A percentile compares a stretch with the other conserved stretches of the same genome.
These are phyloP conservation scores for Popillia japonica DNA, from an alignment of 1,140 invertebrate genomes.

Conservation along the genomic window DNA sequence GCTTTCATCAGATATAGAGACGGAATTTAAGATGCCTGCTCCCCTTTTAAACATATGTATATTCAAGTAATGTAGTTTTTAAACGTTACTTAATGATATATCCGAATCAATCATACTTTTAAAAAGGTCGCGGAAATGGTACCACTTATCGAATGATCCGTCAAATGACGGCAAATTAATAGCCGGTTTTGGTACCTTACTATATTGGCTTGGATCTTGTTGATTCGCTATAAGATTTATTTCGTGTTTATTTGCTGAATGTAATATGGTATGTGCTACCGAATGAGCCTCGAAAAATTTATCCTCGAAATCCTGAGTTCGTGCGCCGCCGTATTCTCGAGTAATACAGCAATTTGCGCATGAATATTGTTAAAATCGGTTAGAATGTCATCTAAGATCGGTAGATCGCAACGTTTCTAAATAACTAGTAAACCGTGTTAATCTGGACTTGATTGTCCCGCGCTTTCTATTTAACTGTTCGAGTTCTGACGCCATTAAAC, in stretches of 20 bases:
- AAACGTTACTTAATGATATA: background rate
- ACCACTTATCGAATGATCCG: constrained; percentile 9
- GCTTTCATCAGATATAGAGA: background rate
- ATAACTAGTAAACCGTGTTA: background rate
- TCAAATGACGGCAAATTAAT: background rate
- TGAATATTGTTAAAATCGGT: background rate
- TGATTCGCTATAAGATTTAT: no score
- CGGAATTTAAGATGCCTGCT: background rate
- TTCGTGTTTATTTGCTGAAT: no score
- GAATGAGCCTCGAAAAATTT: no score
- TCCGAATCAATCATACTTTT: background rate
- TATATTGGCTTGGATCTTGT: no score
- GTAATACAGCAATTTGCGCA: no score
- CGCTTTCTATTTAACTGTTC: background rate
- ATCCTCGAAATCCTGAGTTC: no score
- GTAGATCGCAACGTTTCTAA: background rate
- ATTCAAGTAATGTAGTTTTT: background rate
- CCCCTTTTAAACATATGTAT: background rate
- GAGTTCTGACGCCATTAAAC: no score
- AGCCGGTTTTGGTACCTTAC: background rate
- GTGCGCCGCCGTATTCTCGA: no score
- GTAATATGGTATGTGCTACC: no score
- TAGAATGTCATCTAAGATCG: background rate
- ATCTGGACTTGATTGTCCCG: background rate
- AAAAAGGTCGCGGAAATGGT: background rate